Base-by-base conservation (phyloP, 2,113 vertebrate genomes). In the Strix aluco region DNA sequence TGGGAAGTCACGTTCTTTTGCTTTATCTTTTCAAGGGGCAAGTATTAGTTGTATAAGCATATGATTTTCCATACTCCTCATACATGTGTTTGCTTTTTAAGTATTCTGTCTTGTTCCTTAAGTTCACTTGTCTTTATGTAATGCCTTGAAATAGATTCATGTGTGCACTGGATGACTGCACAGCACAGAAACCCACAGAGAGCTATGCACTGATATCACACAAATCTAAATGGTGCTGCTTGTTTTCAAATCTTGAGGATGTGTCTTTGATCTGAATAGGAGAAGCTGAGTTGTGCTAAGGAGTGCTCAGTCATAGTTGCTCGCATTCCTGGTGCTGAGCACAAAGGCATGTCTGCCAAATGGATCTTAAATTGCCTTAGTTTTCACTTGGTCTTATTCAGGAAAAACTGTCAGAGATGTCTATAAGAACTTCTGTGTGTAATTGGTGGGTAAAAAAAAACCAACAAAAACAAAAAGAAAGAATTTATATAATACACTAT, bases 81-180 rank as follows among this genome's bases (percentile, higher is more conserved):
- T 89, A 36, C n/a, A 59, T 52, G 15, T 57, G 34, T 88, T 96
- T 93, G 49, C 46, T 93, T 96, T 96, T 93, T n/a, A 91, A 91
- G 59, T 67, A 81, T 79, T 67, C 66, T 67, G 14, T 87, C 89
- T 84, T 74, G 5, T 91, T 85, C 71, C 67, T 94, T 82, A 55
- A 59, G 57, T 91, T 96, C 79, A 52, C 49, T 86, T 80, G 55
- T 57, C 49, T 72, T 94, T 59, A 77, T 74, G 30, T 49, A 87
- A 70, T 80, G 87, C 80, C 66, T 90, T 81, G 67, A 86, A 94
- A 84, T 20, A 62, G 25, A 75, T 49, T 86, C 83, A 32, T 2
- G 0, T 75, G 73, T 87, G 44, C 34, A 34, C 52, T 89, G 81
- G 77, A 49, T 94, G 80, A 42, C 36, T 96, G 70, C 29, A 3